A percentile compares a stretch with the other conserved stretches of the same genome.
Conservation (phyloP, 2,113 vertebrate species). For the Cichladusa arquata region DNA sequence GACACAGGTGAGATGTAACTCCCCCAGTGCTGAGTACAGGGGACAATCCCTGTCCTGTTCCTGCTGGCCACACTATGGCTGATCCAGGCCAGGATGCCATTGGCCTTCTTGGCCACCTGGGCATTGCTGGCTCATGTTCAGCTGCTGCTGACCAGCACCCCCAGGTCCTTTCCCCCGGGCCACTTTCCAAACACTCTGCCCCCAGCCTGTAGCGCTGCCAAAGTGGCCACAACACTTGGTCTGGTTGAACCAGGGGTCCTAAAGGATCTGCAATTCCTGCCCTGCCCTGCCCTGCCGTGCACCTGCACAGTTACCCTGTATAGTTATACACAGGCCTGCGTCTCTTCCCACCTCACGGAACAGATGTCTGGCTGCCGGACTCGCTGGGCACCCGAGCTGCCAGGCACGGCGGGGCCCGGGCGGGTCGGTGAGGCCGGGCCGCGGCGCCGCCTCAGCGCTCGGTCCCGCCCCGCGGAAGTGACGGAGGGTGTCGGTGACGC, state of each 20-base stretch:
- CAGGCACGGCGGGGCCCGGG: rapidly evolving
- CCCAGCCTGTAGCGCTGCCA: not conserved
- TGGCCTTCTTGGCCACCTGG: rapidly evolving
- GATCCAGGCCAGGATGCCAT: rapidly evolving
- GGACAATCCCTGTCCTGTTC: rapidly evolving
- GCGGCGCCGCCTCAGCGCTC: not conserved
- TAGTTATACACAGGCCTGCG: rapidly evolving
- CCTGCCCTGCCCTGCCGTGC: too few relatives aligned
- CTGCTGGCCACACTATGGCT: not conserved
- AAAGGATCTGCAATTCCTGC: too few relatives aligned
- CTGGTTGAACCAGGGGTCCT: rapidly evolving
- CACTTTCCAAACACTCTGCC: not conserved
- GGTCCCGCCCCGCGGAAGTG: not conserved
- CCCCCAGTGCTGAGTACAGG: too few relatives aligned
- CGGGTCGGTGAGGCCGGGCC: rapidly evolving
- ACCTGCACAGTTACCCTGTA: not conserved
- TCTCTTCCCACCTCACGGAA: not conserved
- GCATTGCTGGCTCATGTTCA: not conserved
- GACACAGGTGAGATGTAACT: too few relatives aligned
- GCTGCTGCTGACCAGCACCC: rapidly evolving
- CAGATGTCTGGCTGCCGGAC: too few relatives aligned
- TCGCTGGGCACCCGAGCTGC: not conserved
- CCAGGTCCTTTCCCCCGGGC: rapidly evolving
- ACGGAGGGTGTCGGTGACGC: too few relatives aligned
- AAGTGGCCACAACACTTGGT: rapidly evolving